Evolutionary conservation across 2,113 vertebrate species (phyloP).

Genomic region (Lampris megalopsis): DNA sequence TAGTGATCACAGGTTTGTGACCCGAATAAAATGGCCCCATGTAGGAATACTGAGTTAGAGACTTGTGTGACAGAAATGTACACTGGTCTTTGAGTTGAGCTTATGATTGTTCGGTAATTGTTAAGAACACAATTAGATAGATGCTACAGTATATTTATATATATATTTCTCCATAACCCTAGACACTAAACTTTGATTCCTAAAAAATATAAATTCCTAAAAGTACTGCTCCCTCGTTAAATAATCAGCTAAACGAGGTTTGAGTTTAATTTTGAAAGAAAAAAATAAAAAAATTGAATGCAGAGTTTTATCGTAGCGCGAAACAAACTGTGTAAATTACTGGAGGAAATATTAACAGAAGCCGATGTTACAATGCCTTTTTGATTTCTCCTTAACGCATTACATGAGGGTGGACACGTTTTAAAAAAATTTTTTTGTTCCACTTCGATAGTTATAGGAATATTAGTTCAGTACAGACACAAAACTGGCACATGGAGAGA

Average conservation of each 20-base stretch:
- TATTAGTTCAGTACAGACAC: constrained; percentile 56
- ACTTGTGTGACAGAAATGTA: background rate
- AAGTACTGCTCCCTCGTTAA: constrained; percentile 21
- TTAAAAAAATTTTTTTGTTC: background rate
- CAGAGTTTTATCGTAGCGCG: constrained; percentile 2
- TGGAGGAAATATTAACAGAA: constrained; percentile 21
- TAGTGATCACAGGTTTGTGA: background rate
- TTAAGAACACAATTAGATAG: constrained; percentile 21
- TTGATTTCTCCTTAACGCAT: constrained; percentile 15
- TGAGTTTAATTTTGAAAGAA: constrained; percentile 1
- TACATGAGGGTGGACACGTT: background rate
- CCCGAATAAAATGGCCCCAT: constrained; percentile 20
- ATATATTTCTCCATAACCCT: constrained; percentile 12
- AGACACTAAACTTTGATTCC: constrained; percentile 14
- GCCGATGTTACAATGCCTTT: constrained; percentile 17
- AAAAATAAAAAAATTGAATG: background rate
- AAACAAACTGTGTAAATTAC: constrained; percentile 34
- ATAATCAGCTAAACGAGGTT: background rate
- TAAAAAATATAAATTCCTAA: constrained; percentile 8
- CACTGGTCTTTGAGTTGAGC: constrained; percentile 2
- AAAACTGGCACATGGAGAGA: constrained; percentile 62
- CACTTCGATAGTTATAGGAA: constrained; percentile 35
- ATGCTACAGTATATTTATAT: constrained; percentile 18
- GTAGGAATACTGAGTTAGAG: constrained; percentile 19
- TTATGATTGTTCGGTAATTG: constrained; percentile 27